A percentile compares a stretch with the other conserved stretches of the same genome.
Evolutionary conservation across 2,113 vertebrate species (phyloP).

Genomic region (Poecile atricapillus): DNA sequence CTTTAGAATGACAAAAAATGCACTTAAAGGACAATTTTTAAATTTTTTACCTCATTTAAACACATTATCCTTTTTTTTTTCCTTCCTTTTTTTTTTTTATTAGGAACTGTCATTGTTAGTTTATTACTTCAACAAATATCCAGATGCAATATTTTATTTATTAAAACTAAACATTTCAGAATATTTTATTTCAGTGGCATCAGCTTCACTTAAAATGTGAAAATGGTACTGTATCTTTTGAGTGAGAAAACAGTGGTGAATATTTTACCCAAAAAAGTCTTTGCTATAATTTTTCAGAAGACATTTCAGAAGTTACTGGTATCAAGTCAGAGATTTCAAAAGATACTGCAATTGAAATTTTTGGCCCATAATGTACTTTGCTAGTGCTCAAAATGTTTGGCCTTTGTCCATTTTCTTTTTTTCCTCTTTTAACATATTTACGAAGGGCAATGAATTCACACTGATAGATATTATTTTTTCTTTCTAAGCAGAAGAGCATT

Average conservation of each 20-base stretch:
- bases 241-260: background rate
- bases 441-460: background rate
- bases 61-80: background rate
- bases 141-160: background rate
- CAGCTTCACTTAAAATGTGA: background rate
- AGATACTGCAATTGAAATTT: too few species aligned
- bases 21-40: background rate
- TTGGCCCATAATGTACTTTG: too few species aligned
- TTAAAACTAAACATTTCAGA: background rate
- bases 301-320: too few species aligned
- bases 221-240: background rate
- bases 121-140: conserved; percentile 20
- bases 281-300: too few species aligned
- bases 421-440: background rate
- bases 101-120: background rate
- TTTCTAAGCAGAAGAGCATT: background rate
- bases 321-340: too few species aligned
- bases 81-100: background rate
- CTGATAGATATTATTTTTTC: background rate
- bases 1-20: background rate
- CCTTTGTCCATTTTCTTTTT: background rate
- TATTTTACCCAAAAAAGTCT: too few species aligned
- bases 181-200: background rate
- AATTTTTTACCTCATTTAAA: background rate
- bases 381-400: background rate